Base-by-base conservation (phyloP, 2,113 vertebrate genomes). In the Blennius ocellaris region DNA sequence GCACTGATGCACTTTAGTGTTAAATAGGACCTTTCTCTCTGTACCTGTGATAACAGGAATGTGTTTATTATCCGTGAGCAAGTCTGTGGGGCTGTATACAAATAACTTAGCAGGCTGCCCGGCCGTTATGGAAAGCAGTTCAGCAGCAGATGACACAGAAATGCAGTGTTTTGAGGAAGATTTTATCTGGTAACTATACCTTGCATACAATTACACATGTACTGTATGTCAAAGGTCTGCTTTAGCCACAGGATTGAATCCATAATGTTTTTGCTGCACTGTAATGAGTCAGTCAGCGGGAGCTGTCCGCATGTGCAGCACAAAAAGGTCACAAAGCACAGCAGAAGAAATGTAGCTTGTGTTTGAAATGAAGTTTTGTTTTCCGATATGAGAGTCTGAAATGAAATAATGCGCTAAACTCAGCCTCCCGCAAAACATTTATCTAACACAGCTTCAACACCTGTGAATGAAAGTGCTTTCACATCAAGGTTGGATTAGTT, bases 21-120 rank as follows among this genome's bases (percentile, higher is more conserved):
- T 64, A 61, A 80, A 63, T 12, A 11, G 21, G 70, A 53, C 4
- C 64, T 60, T 65, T 66, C 45, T 65, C 30, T 64, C n/a, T 69
- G 36, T 21, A 50, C 55, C 39, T 5, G 39, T 40, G 53, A 54
- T 44, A 53, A 45, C 52, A 30, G 53, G 9, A 56, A 49, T 14
- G 16, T 58, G 6, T 50, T 40, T 39, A 48, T 38, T 69, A 15
- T 57, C 66, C 14, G 41, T 39, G 40, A 30, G 21, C 21, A 30
- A 30, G 21, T 30, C 21, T 38, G 5, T 39, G 8, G 14, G 12
- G 44, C 58, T 14, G 43, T 15, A 52, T 47, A 41, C 17, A 37
- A 44, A n/a, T 11, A 8, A 9, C 6, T 11, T 41, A 68, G n/a
- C n/a, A 54, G 48, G 51, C 44, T 67, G 49, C 16, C 36, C 58